Conservation (phyloP, 2,888 invertebrate genomes). For the Drosophila parthenogenetica region DNA sequence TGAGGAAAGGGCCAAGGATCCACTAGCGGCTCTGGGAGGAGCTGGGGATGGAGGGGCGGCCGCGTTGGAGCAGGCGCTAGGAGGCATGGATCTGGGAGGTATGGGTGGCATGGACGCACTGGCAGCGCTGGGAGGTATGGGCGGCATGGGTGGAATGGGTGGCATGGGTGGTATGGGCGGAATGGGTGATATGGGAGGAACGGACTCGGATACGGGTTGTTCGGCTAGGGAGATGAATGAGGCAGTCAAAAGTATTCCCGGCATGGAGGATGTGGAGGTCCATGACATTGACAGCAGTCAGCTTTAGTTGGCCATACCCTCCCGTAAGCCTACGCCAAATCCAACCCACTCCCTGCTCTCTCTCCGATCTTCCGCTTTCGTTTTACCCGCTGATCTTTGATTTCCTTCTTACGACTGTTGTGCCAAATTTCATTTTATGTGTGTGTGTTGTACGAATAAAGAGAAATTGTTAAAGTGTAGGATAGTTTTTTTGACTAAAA, state of each 20-base stretch:
- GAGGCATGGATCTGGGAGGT: slow-evolving; percentile 85
- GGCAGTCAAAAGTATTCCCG: slow-evolving; percentile 63
- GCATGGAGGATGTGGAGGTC: slow-evolving; percentile 68
- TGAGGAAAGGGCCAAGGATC: slow-evolving; percentile 95
- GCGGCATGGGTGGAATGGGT: slow-evolving; percentile 38
- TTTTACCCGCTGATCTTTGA: slow-evolving; percentile 1
- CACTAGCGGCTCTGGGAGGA: slow-evolving; percentile 87
- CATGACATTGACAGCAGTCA: slow-evolving; percentile 55
- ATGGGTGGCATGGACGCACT: slow-evolving; percentile 40
- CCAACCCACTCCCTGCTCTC: background rate
- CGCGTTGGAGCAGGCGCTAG: slow-evolving; percentile 49
- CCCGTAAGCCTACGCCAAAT: too few relatives aligned
- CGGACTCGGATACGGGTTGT: slow-evolving; percentile 12
- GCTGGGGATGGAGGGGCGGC: slow-evolving; percentile 85
- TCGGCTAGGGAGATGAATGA: slow-evolving; percentile 55
- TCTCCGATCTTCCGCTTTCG: background rate
- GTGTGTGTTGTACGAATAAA: slow-evolving; percentile 41
- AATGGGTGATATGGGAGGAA: slow-evolving; percentile 21
- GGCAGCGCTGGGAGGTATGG: slow-evolving; percentile 32
- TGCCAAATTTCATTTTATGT: slow-evolving; percentile 38
- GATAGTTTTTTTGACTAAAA: slow-evolving; percentile 24
- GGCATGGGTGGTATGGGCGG: slow-evolving; percentile 40
- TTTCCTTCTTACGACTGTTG: background rate
- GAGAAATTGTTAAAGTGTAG: slow-evolving; percentile 49
- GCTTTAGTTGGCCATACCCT: background rate